Evolutionary conservation across 2,113 vertebrate species (phyloP).

Genomic region (Castor canadensis): DNA sequence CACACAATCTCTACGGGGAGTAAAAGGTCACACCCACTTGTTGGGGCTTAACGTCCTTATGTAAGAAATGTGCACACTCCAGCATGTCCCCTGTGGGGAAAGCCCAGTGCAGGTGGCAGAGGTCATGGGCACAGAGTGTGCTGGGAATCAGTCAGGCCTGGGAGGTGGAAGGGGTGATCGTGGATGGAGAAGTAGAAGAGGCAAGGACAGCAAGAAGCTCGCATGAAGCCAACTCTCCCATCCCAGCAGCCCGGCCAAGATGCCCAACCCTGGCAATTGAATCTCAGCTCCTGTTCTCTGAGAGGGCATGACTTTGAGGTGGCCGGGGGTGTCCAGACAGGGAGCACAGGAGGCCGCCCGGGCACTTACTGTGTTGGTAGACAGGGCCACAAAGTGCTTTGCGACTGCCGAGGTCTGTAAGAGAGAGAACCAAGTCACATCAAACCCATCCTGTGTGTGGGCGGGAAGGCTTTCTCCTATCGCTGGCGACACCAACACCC

Average conservation of each 20-base stretch:
- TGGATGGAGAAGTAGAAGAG: neutral
- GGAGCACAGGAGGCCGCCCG: fast-evolving
- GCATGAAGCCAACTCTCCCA: neutral
- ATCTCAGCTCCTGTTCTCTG: fast-evolving
- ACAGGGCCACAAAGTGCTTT: slow-evolving; percentile 98
- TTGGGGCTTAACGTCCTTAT: neutral
- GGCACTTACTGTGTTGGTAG: slow-evolving; percentile 95
- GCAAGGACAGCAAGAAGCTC: neutral
- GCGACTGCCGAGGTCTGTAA: slow-evolving; percentile 92
- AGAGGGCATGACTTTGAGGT: neutral
- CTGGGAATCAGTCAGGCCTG: neutral
- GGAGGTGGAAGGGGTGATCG: neutral
- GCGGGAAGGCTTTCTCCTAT: neutral
- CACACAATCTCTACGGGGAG: neutral
- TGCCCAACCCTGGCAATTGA: too few relatives aligned
- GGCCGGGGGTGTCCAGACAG: neutral
- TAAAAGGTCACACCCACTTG: neutral
- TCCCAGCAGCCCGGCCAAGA: neutral
- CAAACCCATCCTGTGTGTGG: neutral
- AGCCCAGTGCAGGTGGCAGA: neutral
- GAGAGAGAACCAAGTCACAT: slow-evolving; percentile 40
- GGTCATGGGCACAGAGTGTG: neutral
- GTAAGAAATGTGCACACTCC: neutral
- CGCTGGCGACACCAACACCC: neutral
- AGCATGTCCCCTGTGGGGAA: neutral